Evolutionary conservation across 2,113 vertebrate genomes (phyloP).

Genomic region (Bubalus kerabau): DNA sequence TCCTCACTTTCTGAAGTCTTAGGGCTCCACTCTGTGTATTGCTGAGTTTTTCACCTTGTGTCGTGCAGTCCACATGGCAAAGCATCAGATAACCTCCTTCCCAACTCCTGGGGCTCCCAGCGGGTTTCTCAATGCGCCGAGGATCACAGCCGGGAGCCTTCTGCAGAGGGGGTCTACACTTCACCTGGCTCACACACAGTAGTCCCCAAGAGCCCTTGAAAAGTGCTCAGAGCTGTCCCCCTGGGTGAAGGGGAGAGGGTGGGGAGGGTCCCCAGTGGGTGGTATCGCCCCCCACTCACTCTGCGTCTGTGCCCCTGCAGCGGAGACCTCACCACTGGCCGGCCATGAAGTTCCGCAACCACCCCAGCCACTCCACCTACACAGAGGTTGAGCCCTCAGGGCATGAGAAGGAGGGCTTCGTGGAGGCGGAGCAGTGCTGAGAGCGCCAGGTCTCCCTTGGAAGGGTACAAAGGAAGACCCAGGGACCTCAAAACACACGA

Average conservation of each 20-base stretch:
- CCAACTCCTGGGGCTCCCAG: neutral
- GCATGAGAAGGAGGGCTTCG: slow-evolving; percentile 93
- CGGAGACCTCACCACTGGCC: slow-evolving; percentile 92
- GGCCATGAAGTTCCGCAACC: slow-evolving; percentile 93
- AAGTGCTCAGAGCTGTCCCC: neutral
- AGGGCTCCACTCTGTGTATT: rapidly evolving
- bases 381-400: slow-evolving; percentile 89
- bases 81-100: neutral
- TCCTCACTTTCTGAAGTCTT: neutral
- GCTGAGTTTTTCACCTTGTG: neutral
- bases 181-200: neutral
- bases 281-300: neutral
- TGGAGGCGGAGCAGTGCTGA: slow-evolving; percentile 95
- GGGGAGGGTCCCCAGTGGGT: neutral
- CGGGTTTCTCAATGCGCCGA: neutral
- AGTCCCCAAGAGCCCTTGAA: neutral
- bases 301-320: slow-evolving; percentile 69
- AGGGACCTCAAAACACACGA: neutral
- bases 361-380: slow-evolving; percentile 84
- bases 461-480: neutral
- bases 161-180: neutral
- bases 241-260: neutral
- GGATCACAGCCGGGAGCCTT: neutral
- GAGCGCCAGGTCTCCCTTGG: neutral
- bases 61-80: neutral